phyloP scores from a whole-genome alignment of 2,113 vertebrate genomes.

The Gallinago undulata region DNA sequence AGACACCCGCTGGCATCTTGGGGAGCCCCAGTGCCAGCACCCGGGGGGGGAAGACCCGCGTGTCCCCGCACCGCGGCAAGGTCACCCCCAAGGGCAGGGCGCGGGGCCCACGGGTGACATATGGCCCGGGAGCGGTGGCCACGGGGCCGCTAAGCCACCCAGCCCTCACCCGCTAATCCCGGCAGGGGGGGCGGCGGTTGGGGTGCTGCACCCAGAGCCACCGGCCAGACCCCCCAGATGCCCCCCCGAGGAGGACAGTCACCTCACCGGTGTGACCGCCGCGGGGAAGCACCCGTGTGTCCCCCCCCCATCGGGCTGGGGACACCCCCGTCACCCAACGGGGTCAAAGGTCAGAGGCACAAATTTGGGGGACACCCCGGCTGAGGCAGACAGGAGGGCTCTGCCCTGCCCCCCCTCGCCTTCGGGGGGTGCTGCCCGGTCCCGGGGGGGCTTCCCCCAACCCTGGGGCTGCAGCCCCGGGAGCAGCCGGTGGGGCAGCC shows the following conservation, averaged over 20 bases:
- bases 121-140: slow-evolving; percentile 1
- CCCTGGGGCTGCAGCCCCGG: too few species aligned
- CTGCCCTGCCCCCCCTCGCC: fast-evolving
- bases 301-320: not conserved
- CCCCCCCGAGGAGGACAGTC: not conserved
- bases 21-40: not conserved
- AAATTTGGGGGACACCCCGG: not conserved
- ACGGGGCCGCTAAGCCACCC: slow-evolving; percentile 22
- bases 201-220: not conserved
- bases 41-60: not conserved
- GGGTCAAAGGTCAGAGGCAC: slow-evolving; percentile 35
- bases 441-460: not conserved
- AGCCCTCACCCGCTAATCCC: slow-evolving; percentile 29
- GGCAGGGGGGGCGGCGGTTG: not conserved
- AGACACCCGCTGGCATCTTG: not conserved
- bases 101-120: slow-evolving; percentile 35
- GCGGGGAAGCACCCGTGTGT: not conserved
- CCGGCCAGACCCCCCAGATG: not conserved
- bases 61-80: not conserved
- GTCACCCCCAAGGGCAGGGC: slow-evolving; percentile 58
- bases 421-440: not conserved
- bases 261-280: not conserved
- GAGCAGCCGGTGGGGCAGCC: too few species aligned
- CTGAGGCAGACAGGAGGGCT: not conserved
- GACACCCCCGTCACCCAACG: not conserved